These are phyloP conservation scores for Junonia oenone DNA, from an alignment of 2,888 invertebrate species.

Conservation along the genomic window DNA sequence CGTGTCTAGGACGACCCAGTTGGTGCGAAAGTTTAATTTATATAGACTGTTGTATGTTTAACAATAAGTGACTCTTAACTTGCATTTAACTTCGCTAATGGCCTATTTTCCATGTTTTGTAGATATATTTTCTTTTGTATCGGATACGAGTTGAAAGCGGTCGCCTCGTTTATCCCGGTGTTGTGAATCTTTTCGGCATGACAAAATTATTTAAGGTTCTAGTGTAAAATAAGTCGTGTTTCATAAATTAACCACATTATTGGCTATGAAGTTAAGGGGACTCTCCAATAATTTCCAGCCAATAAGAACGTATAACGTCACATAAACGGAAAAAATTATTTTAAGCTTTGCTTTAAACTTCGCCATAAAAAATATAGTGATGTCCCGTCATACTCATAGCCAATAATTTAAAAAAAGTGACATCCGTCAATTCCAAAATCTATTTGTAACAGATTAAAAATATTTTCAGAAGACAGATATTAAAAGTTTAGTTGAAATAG, in stretches of 20 bases:
- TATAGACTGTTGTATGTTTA: conserved; percentile 7
- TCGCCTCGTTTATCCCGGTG: conserved; percentile 35
- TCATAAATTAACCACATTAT: neutral
- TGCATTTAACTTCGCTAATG: conserved; percentile 69
- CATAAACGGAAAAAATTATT: too few relatives aligned
- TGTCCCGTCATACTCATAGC: neutral
- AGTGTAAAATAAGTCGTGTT: neutral
- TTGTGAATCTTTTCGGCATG: conserved; percentile 7
- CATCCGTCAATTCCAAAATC: neutral
- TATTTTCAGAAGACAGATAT: neutral
- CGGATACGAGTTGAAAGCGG: conserved; percentile 38
- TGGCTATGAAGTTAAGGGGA: neutral
- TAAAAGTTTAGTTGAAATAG: conserved; percentile 11
- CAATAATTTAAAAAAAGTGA: too few relatives aligned
- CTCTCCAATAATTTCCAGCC: neutral
- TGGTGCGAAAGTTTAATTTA: conserved; percentile 17
- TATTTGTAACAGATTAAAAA: neutral
- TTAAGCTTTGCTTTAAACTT: too few relatives aligned
- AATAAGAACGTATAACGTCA: too few relatives aligned
- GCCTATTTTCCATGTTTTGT: conserved; percentile 58
- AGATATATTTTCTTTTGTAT: conserved; percentile 55
- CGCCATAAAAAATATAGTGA: too few relatives aligned
- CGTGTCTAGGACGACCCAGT: conserved; percentile 15
- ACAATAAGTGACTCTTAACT: conserved; percentile 31
- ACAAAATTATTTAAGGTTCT: conserved; percentile 1